Conservation (phyloP, 1,140 invertebrate genomes). For the Tetraneura akinire region DNA sequence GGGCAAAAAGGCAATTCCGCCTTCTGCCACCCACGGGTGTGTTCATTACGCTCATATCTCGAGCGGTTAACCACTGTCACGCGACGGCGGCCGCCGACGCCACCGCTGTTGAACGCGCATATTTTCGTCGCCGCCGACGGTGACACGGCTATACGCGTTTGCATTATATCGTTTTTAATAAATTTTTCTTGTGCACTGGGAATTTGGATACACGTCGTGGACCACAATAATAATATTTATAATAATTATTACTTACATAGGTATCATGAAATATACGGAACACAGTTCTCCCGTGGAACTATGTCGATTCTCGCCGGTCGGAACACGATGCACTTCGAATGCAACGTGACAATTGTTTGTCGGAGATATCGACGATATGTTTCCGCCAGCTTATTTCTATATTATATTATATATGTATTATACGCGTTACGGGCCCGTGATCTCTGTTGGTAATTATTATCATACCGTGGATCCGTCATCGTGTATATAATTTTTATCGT, state of each 20-base stretch:
- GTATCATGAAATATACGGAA: too few species aligned
- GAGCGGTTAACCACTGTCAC: conserved; percentile 14
- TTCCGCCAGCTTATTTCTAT: too few species aligned
- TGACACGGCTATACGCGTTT: too few species aligned
- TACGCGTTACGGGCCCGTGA: conserved; percentile 42
- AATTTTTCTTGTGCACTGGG: conserved; percentile 23
- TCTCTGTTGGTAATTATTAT: conserved; percentile 13
- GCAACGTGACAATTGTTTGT: too few species aligned
- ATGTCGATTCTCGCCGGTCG: background rate
- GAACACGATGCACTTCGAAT: background rate
- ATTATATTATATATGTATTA: too few species aligned
- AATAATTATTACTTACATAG: too few species aligned
- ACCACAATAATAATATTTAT: too few species aligned
- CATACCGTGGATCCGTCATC: conserved; percentile 48
- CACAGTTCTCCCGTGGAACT: conserved; percentile 12
- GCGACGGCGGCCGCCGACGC: background rate
- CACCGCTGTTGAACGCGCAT: too few species aligned
- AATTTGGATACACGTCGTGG: too few species aligned
- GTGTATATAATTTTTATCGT: background rate
- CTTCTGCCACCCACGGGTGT: conserved; percentile 21
- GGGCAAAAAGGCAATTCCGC: conserved; percentile 27
- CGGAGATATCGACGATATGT: too few species aligned
- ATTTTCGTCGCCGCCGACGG: too few species aligned
- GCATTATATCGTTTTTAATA: conserved; percentile 9
- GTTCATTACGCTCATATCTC: conserved; percentile 6